phyloP scores from a whole-genome alignment of 2,113 vertebrate species.

The Brachyistius frenatus region DNA sequence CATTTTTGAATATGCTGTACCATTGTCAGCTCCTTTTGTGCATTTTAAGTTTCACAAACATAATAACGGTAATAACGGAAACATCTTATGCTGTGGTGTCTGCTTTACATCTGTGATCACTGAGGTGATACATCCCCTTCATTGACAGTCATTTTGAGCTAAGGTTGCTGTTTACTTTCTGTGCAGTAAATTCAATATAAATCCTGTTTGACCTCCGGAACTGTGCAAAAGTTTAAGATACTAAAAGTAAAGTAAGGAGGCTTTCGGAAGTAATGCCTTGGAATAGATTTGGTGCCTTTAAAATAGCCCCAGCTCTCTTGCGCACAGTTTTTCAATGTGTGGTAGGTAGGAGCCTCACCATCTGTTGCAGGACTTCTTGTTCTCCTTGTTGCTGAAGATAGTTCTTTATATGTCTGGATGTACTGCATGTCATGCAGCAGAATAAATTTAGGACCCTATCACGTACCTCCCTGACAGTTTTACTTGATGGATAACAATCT shows the following conservation, averaged over 20 bases:
- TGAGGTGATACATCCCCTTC: background rate
- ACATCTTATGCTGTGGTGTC: background rate
- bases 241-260: too few species aligned
- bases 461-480: background rate
- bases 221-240: too few species aligned
- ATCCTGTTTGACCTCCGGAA: too few species aligned
- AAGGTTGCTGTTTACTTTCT: too few species aligned
- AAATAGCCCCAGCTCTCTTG: background rate
- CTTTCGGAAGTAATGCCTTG: background rate
- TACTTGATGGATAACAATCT: background rate
- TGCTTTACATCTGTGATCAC: background rate
- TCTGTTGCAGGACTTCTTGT: background rate
- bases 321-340: background rate
- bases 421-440: background rate
- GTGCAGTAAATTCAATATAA: background rate
- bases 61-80: too few species aligned
- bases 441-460: background rate
- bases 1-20: slow-evolving; percentile 9
- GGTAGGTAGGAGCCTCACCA: background rate
- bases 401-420: background rate
- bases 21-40: background rate
- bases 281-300: too few species aligned
- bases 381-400: background rate
- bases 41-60: background rate
- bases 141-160: too few species aligned